Evolutionary conservation across 2,888 invertebrate species (phyloP).

Genomic region (Agrochola lychnidis): DNA sequence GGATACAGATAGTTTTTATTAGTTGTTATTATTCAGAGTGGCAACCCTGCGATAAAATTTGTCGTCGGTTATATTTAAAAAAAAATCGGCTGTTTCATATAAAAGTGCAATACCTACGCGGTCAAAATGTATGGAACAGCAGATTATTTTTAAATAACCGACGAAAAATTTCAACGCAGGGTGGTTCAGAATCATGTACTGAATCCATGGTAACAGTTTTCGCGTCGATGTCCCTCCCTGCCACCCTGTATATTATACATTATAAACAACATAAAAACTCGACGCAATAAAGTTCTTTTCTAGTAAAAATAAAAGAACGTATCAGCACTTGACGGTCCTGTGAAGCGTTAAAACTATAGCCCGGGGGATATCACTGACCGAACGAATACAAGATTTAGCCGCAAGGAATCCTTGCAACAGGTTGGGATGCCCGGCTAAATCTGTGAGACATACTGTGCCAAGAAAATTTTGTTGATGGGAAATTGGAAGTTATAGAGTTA

Average conservation of each 20-base stretch:
- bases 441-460: background rate
- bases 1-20: too few species aligned
- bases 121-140: too few species aligned
- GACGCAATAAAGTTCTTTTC: background rate
- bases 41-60: too few species aligned
- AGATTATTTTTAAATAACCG: too few species aligned
- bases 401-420: slow-evolving; percentile 26
- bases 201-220: too few species aligned
- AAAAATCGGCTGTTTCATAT: too few species aligned
- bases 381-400: background rate
- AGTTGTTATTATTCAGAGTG: too few species aligned
- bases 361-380: slow-evolving; percentile 22
- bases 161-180: too few species aligned
- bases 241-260: background rate
- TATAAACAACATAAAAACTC: background rate
- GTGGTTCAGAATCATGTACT: too few species aligned
- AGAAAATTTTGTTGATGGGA: background rate
- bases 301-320: slow-evolving; percentile 18
- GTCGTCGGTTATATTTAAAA: too few species aligned
- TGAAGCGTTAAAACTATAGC: slow-evolving; percentile 18
- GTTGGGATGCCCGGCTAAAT: slow-evolving; percentile 10
- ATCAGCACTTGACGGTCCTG: slow-evolving; percentile 20
- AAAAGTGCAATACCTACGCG: too few species aligned
- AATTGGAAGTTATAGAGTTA: background rate
- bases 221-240: too few species aligned